These are phyloP conservation scores for Nephrotoma appendiculata DNA, from an alignment of 2,888 invertebrate species.

Conservation along the genomic window DNA sequence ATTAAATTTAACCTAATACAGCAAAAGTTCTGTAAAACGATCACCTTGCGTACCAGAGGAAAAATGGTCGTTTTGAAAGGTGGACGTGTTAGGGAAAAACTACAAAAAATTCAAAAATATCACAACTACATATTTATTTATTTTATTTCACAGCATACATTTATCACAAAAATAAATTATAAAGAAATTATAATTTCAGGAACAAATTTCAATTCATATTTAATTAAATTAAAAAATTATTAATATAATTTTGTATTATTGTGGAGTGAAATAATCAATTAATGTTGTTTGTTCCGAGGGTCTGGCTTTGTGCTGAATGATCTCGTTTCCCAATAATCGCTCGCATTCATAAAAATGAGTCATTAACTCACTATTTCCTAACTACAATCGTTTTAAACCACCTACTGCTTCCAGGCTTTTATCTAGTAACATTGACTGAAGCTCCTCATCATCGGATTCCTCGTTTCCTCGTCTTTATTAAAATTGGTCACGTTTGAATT, in stretches of 20 bases:
- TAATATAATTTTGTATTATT: not conserved
- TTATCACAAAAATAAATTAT: not conserved
- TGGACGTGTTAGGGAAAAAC: too few relatives aligned
- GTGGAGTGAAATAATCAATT: not conserved
- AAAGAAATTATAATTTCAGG: not conserved
- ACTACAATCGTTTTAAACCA: not conserved
- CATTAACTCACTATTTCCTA: not conserved
- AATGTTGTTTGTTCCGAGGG: not conserved
- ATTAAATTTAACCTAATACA: too few relatives aligned
- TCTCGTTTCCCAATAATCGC: not conserved
- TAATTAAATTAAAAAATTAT: not conserved
- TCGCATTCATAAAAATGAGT: not conserved
- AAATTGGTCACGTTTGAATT: not conserved
- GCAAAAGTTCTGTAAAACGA: too few relatives aligned
- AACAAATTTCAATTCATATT: not conserved
- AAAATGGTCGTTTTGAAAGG: too few relatives aligned
- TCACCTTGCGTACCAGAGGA: too few relatives aligned
- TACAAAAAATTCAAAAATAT: too few relatives aligned
- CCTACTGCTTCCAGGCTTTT: not conserved
- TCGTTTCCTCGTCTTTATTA: not conserved
- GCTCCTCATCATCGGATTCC: not conserved
- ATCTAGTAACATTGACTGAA: not conserved
- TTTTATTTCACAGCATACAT: not conserved
- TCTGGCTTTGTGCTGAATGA: not conserved
- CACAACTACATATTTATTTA: too few relatives aligned